These are phyloP conservation scores for Ageneiosus marmoratus DNA, from an alignment of 2,113 vertebrate species.

Conservation along the genomic window DNA sequence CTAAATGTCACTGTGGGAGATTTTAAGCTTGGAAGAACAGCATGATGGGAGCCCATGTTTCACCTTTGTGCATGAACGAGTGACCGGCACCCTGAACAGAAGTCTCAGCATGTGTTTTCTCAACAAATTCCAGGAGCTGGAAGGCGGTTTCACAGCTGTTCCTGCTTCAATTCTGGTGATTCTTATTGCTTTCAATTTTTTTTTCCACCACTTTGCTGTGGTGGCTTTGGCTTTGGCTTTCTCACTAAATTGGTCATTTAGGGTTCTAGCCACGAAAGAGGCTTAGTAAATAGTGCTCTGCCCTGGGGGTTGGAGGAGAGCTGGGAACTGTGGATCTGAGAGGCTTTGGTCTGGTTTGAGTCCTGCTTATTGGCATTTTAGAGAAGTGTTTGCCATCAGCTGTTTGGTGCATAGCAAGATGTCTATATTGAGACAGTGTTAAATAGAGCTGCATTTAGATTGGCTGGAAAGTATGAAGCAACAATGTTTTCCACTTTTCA, in stretches of 20 bases:
- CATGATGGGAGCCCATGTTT: conserved; percentile 31
- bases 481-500: conserved; percentile 12
- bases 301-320: conserved; percentile 10
- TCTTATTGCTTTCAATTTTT: conserved; percentile 18
- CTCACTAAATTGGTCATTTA: conserved; percentile 30
- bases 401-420: conserved; percentile 70
- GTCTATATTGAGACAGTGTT: conserved; percentile 70
- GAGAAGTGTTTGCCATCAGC: conserved; percentile 60
- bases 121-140: conserved; percentile 53
- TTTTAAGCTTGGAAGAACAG: conserved; percentile 25
- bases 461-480: conserved; percentile 69
- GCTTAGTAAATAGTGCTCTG: conserved; percentile 5
- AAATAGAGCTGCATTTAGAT: conserved; percentile 74
- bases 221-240: conserved; percentile 15
- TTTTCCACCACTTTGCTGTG: conserved; percentile 18
- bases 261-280: conserved; percentile 1
- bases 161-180: conserved; percentile 34
- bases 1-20: conserved; percentile 59
- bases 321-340: conserved; percentile 2
- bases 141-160: conserved; percentile 45
- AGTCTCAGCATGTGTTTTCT: conserved; percentile 53
- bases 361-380: conserved; percentile 64
- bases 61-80: conserved; percentile 11
- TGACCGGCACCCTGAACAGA: conserved; percentile 48
- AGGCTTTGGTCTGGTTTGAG: conserved; percentile 52